A percentile compares a stretch with the other conserved stretches of the same genome.
Conservation (phyloP, 2,113 vertebrate genomes). For the Diphyllodes magnificus region DNA sequence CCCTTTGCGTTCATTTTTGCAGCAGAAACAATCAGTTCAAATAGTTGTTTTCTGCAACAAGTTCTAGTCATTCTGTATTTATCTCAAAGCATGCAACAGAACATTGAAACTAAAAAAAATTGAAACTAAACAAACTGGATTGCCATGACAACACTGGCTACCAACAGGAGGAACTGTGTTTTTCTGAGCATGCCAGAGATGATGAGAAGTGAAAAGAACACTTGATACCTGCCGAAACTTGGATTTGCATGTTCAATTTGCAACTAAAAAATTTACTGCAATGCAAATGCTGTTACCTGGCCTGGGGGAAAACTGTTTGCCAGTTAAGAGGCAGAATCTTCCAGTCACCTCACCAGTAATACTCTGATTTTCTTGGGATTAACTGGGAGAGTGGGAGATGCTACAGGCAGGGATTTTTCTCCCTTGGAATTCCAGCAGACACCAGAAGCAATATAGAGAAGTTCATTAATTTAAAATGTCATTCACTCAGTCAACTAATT, state of each 20-base stretch:
- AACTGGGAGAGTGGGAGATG: neutral
- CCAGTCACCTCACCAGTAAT: neutral
- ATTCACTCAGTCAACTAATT: slow-evolving; percentile 39
- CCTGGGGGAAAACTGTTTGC: neutral
- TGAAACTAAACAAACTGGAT: slow-evolving; percentile 7
- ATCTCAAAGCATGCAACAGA: neutral
- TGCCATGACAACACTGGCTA: slow-evolving; percentile 28
- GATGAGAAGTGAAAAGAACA: neutral
- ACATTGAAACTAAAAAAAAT: neutral
- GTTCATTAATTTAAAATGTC: slow-evolving; percentile 50
- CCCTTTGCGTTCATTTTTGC: neutral
- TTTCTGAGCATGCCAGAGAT: neutral
- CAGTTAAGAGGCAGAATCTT: neutral
- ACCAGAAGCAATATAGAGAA: neutral
- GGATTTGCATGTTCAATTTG: neutral
- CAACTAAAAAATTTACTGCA: neutral
- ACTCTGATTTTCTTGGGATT: neutral
- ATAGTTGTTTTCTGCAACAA: neutral
- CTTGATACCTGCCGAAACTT: neutral
- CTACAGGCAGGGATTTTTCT: slow-evolving; percentile 7
- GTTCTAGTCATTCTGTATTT: neutral
- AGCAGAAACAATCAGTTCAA: neutral
- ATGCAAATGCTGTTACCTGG: neutral
- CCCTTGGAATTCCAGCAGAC: slow-evolving; percentile 26
- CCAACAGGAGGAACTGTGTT: neutral